These are phyloP conservation scores for Pygocentrus nattereri DNA, from an alignment of 2,797 vertebrate genomes.

Conservation along the genomic window DNA sequence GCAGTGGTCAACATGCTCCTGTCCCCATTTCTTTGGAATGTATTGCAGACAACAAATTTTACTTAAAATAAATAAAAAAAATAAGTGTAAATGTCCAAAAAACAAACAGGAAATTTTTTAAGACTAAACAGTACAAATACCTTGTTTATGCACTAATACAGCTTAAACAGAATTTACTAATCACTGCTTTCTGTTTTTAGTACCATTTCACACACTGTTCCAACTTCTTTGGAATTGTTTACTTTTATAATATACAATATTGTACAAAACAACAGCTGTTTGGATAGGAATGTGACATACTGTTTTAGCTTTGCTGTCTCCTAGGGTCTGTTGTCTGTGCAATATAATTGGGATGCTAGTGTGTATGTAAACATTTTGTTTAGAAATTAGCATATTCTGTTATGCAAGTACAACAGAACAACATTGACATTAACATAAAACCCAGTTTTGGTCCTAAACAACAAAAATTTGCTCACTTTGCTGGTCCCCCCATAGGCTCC, in stretches of 20 bases:
- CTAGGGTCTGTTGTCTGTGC: not conserved
- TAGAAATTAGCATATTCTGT: not conserved
- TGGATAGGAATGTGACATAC: not conserved
- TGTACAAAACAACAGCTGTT: not conserved
- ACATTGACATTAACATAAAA: not conserved
- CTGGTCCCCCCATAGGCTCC: conserved; percentile 98
- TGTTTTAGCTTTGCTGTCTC: not conserved
- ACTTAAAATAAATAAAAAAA: too few species aligned
- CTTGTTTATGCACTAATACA: too few species aligned
- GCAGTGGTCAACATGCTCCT: too few species aligned
- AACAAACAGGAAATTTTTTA: too few species aligned
- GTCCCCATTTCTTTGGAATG: too few species aligned
- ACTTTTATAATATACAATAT: not conserved
- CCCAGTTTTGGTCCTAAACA: conserved; percentile 16
- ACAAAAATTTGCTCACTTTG: conserved; percentile 89
- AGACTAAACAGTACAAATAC: too few species aligned
- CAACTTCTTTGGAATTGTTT: too few species aligned
- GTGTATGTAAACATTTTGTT: not conserved
- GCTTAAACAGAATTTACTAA: too few species aligned
- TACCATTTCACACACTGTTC: too few species aligned
- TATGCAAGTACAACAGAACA: not conserved
- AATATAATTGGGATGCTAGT: not conserved
- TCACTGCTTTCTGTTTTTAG: too few species aligned
- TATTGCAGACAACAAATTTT: too few species aligned
- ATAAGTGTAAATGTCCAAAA: too few species aligned